phyloP scores from a whole-genome alignment of 2,113 vertebrate species.

The Potamarius usumacintae region DNA sequence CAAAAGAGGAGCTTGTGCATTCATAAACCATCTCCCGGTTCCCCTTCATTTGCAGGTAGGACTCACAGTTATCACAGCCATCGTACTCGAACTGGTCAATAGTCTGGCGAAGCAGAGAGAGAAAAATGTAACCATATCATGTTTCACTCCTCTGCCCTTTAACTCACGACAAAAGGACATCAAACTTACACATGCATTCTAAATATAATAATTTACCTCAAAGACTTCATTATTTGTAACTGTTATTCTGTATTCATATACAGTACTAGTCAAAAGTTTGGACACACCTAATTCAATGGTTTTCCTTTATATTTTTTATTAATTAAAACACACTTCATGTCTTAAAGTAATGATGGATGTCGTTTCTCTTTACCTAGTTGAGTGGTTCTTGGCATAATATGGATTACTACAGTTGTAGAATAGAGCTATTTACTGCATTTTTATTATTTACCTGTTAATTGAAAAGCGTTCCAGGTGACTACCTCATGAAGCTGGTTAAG shows the following conservation, averaged over 20 bases:
- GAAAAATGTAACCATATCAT: not conserved
- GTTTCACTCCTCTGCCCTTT: not conserved
- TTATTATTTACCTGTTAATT: no score
- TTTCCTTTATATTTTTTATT: not conserved
- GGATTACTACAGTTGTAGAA: no score
- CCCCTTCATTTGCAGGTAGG: slow-evolving; percentile 98
- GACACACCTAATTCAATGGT: no score
- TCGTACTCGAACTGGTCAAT: slow-evolving; percentile 99
- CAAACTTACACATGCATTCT: not conserved
- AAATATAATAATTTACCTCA: not conserved
- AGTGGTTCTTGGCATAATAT: no score
- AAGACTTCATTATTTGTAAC: not conserved
- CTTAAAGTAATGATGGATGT: no score
- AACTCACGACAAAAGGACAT: not conserved
- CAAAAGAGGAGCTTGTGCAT: slow-evolving; percentile 97
- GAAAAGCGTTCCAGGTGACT: no score
- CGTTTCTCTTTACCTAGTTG: no score
- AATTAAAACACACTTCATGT: no score
- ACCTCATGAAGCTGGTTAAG: no score
- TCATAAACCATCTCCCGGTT: slow-evolving; percentile 99
- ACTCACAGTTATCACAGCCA: slow-evolving; percentile 95
- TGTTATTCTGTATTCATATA: not conserved
- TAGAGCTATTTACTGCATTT: no score
- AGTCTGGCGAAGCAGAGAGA: slow-evolving; percentile 73
- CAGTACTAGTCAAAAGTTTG: no score